Percentiles rank a stretch among this genome's conserved stretches.
Evolutionary conservation across 2,888 invertebrate species (phyloP).

Genomic region (Phorcus lineatus): DNA sequence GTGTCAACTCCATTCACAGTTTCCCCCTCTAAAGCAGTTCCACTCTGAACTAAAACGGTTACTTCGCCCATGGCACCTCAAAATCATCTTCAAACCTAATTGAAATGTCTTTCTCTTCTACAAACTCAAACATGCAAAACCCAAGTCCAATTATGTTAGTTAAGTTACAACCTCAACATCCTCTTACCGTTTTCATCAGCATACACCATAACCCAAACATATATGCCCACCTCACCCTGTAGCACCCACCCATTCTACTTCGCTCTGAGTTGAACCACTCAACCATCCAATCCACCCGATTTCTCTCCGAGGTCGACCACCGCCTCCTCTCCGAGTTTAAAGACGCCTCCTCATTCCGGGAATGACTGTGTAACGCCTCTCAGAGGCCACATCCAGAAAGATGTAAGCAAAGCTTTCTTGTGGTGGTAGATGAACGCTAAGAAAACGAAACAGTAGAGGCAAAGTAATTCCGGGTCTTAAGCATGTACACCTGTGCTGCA

Average conservation of each 20-base stretch:
- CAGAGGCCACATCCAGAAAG: neutral
- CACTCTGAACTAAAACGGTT: no score
- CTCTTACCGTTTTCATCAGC: neutral
- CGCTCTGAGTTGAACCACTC: neutral
- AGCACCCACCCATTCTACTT: neutral
- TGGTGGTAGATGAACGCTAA: neutral
- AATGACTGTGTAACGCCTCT: neutral
- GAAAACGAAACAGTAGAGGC: conserved; percentile 15
- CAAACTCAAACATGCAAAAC: no score
- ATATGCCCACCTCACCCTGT: neutral
- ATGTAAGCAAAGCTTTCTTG: neutral
- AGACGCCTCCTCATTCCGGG: neutral
- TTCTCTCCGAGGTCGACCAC: neutral
- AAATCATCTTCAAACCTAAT: no score
- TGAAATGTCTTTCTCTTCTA: no score
- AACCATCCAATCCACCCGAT: neutral
- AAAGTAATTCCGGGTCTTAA: conserved; percentile 3
- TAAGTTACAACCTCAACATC: no score
- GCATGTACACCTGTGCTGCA: conserved; percentile 1
- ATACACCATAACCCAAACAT: neutral
- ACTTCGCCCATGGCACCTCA: no score
- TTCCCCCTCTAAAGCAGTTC: no score
- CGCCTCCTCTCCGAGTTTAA: neutral
- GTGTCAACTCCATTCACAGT: no score
- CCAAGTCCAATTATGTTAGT: no score